Conservation (phyloP, 2,113 vertebrate genomes). For the Meles meles region DNA sequence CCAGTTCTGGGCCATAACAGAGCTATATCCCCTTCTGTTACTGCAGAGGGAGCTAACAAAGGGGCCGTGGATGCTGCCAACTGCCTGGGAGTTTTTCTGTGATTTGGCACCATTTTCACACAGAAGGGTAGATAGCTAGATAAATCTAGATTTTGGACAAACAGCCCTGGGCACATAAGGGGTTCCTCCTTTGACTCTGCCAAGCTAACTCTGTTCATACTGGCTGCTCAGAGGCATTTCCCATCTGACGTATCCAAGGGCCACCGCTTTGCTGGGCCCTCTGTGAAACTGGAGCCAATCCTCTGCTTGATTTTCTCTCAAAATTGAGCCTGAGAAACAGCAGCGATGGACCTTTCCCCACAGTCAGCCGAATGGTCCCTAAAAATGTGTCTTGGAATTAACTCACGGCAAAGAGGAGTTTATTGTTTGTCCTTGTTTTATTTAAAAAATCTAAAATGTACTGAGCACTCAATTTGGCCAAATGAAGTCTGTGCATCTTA, state of each 20-base stretch:
- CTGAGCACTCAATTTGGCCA: background rate
- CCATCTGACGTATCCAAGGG: background rate
- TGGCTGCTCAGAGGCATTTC: background rate
- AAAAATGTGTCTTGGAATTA: background rate
- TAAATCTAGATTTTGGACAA: background rate
- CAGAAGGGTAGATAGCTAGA: background rate
- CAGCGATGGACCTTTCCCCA: background rate
- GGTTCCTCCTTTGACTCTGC: background rate
- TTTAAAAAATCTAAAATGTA: background rate
- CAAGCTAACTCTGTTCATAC: background rate
- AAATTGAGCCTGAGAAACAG: background rate
- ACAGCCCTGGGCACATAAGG: background rate
- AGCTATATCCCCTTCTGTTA: background rate
- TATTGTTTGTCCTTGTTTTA: background rate
- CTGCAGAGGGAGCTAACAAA: background rate
- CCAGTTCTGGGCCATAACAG: conserved; percentile 32
- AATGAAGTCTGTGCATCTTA: background rate
- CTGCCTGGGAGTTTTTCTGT: background rate
- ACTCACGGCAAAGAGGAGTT: background rate
- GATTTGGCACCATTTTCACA: background rate
- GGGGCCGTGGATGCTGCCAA: background rate
- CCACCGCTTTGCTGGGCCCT: background rate
- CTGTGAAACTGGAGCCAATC: background rate
- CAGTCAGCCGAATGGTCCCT: background rate
- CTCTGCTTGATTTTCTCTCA: background rate